These are phyloP conservation scores for Oryzias melastigma DNA, from an alignment of 2,113 vertebrate species.

Conservation along the genomic window DNA sequence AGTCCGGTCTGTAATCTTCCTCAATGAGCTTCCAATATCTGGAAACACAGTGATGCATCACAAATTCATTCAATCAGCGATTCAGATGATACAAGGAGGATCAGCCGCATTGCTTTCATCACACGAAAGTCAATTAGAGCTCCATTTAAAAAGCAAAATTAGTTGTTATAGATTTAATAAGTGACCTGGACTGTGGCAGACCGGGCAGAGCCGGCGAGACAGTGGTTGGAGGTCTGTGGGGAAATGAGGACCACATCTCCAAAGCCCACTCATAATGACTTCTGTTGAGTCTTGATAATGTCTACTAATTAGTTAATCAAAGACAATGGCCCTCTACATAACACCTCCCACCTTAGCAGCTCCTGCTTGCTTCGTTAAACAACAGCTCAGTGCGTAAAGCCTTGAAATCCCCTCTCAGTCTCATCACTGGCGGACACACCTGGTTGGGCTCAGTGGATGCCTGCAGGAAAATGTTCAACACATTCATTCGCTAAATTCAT, in stretches of 20 bases:
- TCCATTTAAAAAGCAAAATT: conserved; percentile 76
- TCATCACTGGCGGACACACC: conserved; percentile 60
- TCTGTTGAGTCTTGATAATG: conserved; percentile 80
- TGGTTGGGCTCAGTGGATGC: conserved; percentile 51
- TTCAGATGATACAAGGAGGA: conserved; percentile 50
- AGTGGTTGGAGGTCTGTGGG: conserved; percentile 45
- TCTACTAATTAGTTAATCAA: conserved; percentile 80
- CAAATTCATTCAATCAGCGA: conserved; percentile 49
- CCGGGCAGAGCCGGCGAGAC: conserved; percentile 40
- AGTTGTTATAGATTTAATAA: conserved; percentile 74
- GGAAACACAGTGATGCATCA: conserved; percentile 32
- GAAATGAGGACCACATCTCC: conserved; percentile 63
- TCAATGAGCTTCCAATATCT: conserved; percentile 30
- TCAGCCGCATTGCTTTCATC: conserved; percentile 52
- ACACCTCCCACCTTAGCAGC: conserved; percentile 66
- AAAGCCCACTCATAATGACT: conserved; percentile 74
- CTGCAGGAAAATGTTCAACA: conserved; percentile 58
- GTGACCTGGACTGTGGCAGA: conserved; percentile 59
- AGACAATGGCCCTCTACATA: conserved; percentile 63
- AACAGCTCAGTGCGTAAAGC: conserved; percentile 51
- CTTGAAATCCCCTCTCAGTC: conserved; percentile 52
- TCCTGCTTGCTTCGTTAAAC: conserved; percentile 61
- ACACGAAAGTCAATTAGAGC: conserved; percentile 72
- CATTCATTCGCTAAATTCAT: conserved; percentile 52
- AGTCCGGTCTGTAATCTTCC: conserved; percentile 10